phyloP scores from a whole-genome alignment of 1,140 invertebrate species.

The Aporrectodea caliginosa region DNA sequence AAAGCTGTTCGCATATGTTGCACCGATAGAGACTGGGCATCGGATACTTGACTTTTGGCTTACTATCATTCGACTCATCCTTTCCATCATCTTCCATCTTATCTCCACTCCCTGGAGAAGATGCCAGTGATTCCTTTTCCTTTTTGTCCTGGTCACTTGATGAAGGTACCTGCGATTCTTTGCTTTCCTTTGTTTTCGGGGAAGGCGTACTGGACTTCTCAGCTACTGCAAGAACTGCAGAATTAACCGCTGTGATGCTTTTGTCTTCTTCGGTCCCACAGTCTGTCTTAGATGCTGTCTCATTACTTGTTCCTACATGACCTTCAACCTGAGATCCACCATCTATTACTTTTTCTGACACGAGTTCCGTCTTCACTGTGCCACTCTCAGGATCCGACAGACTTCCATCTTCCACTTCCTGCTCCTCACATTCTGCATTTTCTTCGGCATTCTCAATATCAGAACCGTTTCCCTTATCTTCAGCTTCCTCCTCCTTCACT shows the following conservation, averaged over 20 bases:
- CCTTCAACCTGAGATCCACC: background rate
- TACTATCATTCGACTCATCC: background rate
- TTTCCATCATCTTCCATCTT: background rate
- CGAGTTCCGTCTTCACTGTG: background rate
- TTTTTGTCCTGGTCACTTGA: background rate
- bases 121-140: background rate
- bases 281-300: too few relatives aligned
- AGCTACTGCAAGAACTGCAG: background rate
- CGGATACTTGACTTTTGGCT: background rate
- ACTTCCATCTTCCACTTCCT: background rate
- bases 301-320: too few relatives aligned
- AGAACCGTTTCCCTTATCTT: background rate
- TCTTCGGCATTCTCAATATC: background rate
- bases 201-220: background rate
- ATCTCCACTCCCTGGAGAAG: background rate
- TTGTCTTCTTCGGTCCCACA: too few relatives aligned
- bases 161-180: background rate
- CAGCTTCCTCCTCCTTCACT: background rate
- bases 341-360: background rate
- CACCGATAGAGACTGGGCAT: slow-evolving; percentile 53
- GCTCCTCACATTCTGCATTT: background rate
- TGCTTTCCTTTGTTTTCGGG: background rate
- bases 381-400: background rate
- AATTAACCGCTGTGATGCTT: too few relatives aligned
- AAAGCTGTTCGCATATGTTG: slow-evolving; percentile 52